phyloP scores from a whole-genome alignment of 1,140 invertebrate genomes.

The Bombyx mandarina region DNA sequence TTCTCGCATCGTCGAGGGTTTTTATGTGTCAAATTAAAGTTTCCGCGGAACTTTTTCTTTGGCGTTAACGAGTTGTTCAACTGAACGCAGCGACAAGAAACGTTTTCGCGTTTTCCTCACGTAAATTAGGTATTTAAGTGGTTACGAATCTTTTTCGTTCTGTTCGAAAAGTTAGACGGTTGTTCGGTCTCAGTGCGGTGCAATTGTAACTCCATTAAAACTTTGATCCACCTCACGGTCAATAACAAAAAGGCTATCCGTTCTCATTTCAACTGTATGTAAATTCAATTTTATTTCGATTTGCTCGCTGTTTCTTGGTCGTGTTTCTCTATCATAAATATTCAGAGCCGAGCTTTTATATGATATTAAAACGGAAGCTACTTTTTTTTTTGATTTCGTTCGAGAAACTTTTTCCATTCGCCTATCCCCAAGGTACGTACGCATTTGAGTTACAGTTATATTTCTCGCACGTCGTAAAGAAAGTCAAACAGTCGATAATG shows the following conservation, averaged over 20 bases:
- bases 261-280: too few species aligned
- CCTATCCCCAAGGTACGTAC: neutral
- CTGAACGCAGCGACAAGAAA: constrained; percentile 10
- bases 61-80: constrained; percentile 18
- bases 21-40: constrained; percentile 22
- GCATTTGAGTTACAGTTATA: neutral
- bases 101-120: constrained; percentile 11
- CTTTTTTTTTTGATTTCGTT: too few species aligned
- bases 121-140: constrained; percentile 15
- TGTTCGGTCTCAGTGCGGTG: too few species aligned
- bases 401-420: neutral
- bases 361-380: too few species aligned
- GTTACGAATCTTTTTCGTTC: neutral
- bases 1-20: constrained; percentile 14
- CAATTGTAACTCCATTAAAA: too few species aligned
- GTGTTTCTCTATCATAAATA: too few species aligned
- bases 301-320: too few species aligned
- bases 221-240: too few species aligned
- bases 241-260: too few species aligned
- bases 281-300: too few species aligned
- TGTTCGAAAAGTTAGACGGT: neutral
- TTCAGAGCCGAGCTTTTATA: too few species aligned
- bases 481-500: constrained; percentile 29
- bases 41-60: constrained; percentile 12
- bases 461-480: constrained; percentile 2